Base-by-base conservation (phyloP, 2,888 invertebrate genomes). In the Sphaerophoria rueppellii region DNA sequence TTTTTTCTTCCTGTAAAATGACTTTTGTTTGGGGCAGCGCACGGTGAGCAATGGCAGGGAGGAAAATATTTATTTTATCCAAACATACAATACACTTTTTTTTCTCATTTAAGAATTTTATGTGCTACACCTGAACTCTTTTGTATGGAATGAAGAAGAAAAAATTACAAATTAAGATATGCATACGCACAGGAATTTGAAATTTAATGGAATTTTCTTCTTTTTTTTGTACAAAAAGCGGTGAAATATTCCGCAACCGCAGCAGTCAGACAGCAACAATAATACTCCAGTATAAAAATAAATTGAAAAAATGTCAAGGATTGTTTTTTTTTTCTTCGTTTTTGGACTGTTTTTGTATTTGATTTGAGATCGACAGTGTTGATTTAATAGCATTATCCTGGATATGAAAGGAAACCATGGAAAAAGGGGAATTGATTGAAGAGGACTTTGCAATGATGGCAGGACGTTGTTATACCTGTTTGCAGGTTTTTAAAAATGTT, bases 121-220 rank as follows among this genome's bases (percentile, higher is more conserved):
- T 85, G 76, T 81, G 73, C 73, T 76, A 76, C 85, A 85, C 85
- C 85, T 85, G 81, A 85, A 85, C 81, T 77, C 76, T 77, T 73
- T 77, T 81, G 54, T 60, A 43, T 52, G 54, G 2, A 24, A 35
- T 9, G 24, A 63, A 63, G 14, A 52, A 50, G 55, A 63, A 52
- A 74, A 75, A 72, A 72, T 61, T 48, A 43, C 60, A 60, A 58
- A 61, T 73, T 50, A 65, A 65, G 65, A 60, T 58, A 48, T 43
- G 60, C 61, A 72, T 61, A 72, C 77, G 48, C 34, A 54, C 12
- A 37, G 48, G 46, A 65, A 65, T 65, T 65, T 50, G 50, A 61
- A 76, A 67, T 73, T 71, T 60, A 83, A 71, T 77, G 76, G 57
- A 70, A 73, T 61, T 60, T 55, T 58, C 35, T 54, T 35, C 14